Base-by-base conservation (phyloP, 2,797 vertebrate genomes). In the Huso huso region DNA sequence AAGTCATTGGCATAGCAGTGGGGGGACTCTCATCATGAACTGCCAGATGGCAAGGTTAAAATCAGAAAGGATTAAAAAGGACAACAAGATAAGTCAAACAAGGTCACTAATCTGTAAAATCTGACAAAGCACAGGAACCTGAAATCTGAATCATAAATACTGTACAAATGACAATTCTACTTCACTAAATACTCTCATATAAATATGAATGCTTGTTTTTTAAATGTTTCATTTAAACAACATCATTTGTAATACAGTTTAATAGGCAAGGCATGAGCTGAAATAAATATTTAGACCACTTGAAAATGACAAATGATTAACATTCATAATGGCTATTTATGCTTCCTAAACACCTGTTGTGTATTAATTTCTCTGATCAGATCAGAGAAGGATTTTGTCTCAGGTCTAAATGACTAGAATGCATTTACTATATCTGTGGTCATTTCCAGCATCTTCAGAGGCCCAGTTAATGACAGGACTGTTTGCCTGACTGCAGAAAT, bases 341-440 rank as follows among this genome's bases (percentile, higher is more conserved):
- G 0, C 49, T 68, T 37, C 65, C 70, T 55, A 72, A 74, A 70
- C 63, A 49, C 23, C 81, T 75, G 74, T 77, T 73, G 71, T 61
- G 71, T 78, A 76, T 81, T 76, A 82, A 86, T 73, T 65, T 72
- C 59, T 55, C 50, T 13, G 49, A 61, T 51, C 50, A 11, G 8
- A 50, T 71, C 67, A 63, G 11, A 63, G 12, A 50, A 71, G 71
- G 66, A 59, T 68, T 68, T 23, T 68, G 60, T 57, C 66, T 73
- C 68, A 60, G 69, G 52, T 52, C 62, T 65, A 66, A 70, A 15
- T 37, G 8, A 52, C 53, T 13, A 66, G 61, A 2, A 68, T 53
- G 48, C 48, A 51, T n/a, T 1, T 18, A 18, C 37, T 37, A 37
- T 18, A 8, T 64, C 49, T 49, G 13, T 23, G 1, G 51, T 48